Base-by-base conservation (phyloP, 2,113 vertebrate genomes). In the Grammomys dolichurus region DNA sequence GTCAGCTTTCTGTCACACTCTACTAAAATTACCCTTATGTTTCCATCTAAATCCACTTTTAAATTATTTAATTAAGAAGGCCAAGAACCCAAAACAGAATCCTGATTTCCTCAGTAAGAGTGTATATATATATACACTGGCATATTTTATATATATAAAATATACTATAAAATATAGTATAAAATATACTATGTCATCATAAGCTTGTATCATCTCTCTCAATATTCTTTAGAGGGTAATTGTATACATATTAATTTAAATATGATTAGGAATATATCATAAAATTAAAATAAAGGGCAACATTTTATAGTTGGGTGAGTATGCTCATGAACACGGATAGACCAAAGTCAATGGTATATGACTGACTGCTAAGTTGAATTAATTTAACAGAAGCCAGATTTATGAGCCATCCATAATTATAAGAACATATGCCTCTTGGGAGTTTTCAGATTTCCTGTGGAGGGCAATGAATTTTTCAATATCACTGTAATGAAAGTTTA, bases 401-500 rank as follows among this genome's bases (percentile, higher is more conserved):
- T 96, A 96, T 95, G 96, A 94, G 54, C 87, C 85, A 88, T 96
- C 80, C 28, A 51, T 93, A 86, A 78, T 96, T 88, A 92, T 43
- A 95, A 93, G 70, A 96, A 63, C 46, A 88, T 86, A 77, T 56
- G 3, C 19, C 95, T 90, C 72, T 86, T 88, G 67, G 56, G 76
- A 96, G 90, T 93, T 90, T 96, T 92, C 31, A 92, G 80, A 95
- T 95, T 73, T 87, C 31, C 65, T 95, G 10, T 90, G 80, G 80
- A 93, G 88, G 85, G 73, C 70, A 86, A 96, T 87, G 36, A 31
- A 65, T 90, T 95, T 97, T 92, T 94, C 88, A 97, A 90, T 95
- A 91, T 78, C 48, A 40, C 16, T 96, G 2, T 95, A 97, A 95
- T 95, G 92, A 97, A 96, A 67, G 33, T 96, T 86, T 95, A 76